phyloP scores from a whole-genome alignment of 2,797 vertebrate species.

The Darevskia mixta region DNA sequence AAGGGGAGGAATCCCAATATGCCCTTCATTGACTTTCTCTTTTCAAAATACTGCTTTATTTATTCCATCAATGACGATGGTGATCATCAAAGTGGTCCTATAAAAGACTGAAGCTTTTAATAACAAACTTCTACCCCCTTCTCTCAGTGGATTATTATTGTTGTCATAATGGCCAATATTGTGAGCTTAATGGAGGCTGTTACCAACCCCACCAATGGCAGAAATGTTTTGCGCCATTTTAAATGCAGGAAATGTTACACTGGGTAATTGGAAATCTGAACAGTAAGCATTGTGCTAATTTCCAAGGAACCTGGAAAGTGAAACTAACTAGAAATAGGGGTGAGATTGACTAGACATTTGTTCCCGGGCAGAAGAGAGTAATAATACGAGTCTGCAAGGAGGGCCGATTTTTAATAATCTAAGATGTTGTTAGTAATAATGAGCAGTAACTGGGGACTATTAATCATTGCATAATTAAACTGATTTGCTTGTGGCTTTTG shows the following conservation, averaged over 20 bases:
- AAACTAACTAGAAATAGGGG: slow-evolving; percentile 36
- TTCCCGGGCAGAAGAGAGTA: slow-evolving; percentile 33
- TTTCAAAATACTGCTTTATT: not conserved
- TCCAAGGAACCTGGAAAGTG: not conserved
- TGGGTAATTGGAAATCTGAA: not conserved
- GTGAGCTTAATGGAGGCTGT: not conserved
- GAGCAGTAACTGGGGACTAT: slow-evolving; percentile 43
- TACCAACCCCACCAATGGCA: not conserved
- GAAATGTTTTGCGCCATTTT: not conserved
- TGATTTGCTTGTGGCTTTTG: slow-evolving; percentile 5
- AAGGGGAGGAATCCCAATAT: not conserved
- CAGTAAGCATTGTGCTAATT: not conserved
- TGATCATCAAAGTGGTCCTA: not conserved
- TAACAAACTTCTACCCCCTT: not conserved
- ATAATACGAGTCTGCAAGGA: rapidly evolving
- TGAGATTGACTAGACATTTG: slow-evolving; percentile 21
- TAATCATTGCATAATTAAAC: slow-evolving; percentile 50
- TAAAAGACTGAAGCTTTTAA: not conserved
- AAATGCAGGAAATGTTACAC: not conserved
- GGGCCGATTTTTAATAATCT: slow-evolving; percentile 44
- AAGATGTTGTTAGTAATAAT: slow-evolving; percentile 44
- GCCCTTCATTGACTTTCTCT: not conserved
- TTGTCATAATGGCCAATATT: slow-evolving; percentile 6
- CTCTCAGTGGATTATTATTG: not conserved
- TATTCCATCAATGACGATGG: not conserved